Evolutionary conservation across 2,797 vertebrate genomes (phyloP).

Genomic region (Acanthurus lineatus): DNA sequence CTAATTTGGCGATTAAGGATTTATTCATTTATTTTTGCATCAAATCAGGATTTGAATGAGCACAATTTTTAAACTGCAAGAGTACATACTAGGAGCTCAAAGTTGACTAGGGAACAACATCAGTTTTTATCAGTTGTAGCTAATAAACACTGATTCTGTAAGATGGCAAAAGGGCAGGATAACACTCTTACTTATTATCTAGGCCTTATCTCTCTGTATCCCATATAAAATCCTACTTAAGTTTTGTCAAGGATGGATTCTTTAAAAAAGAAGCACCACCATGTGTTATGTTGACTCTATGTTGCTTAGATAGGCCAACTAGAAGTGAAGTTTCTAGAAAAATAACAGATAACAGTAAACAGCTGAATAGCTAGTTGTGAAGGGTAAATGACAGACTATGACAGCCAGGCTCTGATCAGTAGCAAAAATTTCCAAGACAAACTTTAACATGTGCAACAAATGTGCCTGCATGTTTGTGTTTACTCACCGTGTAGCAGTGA

Average conservation of each 20-base stretch:
- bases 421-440: not conserved
- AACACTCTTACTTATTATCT: not conserved
- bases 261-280: not conserved
- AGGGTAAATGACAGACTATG: not conserved
- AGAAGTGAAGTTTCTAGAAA: not conserved
- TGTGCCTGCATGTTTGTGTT: not conserved
- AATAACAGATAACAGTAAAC: not conserved
- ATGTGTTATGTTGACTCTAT: not conserved
- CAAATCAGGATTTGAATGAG: not conserved
- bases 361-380: not conserved
- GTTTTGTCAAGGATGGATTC: not conserved
- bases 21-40: too few relatives aligned
- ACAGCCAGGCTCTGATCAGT: not conserved
- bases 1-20: too few relatives aligned
- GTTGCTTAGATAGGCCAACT: not conserved
- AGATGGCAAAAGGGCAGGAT: not conserved
- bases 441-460: not conserved
- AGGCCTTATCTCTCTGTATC: not conserved
- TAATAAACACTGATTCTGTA: not conserved
- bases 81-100: too few relatives aligned
- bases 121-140: not conserved
- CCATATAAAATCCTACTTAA: not conserved
- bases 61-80: not conserved
- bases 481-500: slow-evolving; percentile 94
- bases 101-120: not conserved